Base-by-base conservation (phyloP, 2,888 invertebrate species). In the Ethmia dodecea region DNA sequence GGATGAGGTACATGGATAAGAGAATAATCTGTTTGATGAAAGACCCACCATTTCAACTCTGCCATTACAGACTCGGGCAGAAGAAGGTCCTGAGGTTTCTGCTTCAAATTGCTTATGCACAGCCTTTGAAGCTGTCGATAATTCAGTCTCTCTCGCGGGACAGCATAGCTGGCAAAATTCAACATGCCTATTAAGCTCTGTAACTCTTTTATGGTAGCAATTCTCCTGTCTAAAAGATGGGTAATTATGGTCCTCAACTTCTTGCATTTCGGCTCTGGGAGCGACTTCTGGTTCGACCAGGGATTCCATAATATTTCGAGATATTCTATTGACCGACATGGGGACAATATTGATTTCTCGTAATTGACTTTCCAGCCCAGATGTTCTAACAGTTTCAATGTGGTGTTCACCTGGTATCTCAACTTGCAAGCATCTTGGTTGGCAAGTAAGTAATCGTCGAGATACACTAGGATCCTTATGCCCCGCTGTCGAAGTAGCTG, bases 21-120 rank as follows among this genome's bases (percentile, higher is more conserved):
- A 3, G 8, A 6, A 9, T 39, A 33, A n/a, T 12, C 27, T 34
- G 34, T 34, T 24, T 4, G 47, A 18, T 11, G 40, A 35, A 1
- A 13, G 9, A 20, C 8, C 46, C 45, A 49, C 46, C 47, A 50
- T 1, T 6, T 18, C 14, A 49, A 16, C 6, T 45, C 45, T 13
- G 42, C 45, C 3, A 1, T n/a, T 6, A 15, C 13, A 11, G 45
- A 39, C 4, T 51, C n/a, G 0, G 4, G 3, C 14, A 13, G 37
- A 34, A 13, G 31, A 30, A 42, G n/a, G n/a, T 14, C 15, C 35
- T 31, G 39, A n/a, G 9, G 13, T 28, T 28, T 13, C 3, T 13
- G 8, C 16, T n/a, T n/a, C n/a, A 13, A 11, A 9, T 16, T 8
- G 4, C 5, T 8, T n/a, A 13, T 22, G 22, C 30, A 6, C 2